phyloP scores from a whole-genome alignment of 2,797 vertebrate genomes.

The Prionace glauca region DNA sequence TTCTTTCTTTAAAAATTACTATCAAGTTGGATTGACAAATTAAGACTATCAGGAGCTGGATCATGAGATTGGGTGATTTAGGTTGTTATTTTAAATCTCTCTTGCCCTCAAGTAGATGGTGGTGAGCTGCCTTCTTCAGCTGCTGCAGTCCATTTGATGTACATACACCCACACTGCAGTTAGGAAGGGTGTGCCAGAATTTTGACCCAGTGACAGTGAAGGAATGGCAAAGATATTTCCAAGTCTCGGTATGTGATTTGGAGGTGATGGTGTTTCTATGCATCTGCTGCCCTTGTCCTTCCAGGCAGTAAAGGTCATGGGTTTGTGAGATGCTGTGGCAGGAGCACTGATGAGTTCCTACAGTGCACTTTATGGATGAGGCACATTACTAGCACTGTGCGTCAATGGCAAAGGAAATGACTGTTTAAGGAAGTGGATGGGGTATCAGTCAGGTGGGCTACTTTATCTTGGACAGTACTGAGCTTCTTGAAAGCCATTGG shows the following conservation, averaged over 20 bases:
- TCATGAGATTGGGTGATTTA: background rate
- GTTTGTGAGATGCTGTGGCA: background rate
- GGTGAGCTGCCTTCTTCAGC: background rate
- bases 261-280: background rate
- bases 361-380: background rate
- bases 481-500: background rate
- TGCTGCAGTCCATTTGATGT: background rate
- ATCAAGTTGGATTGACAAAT: background rate
- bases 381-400: background rate
- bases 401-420: background rate
- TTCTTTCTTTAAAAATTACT: background rate
- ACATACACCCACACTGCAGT: no score
- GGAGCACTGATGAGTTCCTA: background rate
- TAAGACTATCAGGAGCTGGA: background rate
- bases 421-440: background rate
- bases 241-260: background rate
- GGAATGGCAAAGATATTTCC: background rate
- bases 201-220: background rate
- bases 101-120: background rate
- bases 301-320: background rate
- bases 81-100: background rate
- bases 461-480: background rate
- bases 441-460: background rate
- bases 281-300: background rate
- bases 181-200: no score